A percentile compares a stretch with the other conserved stretches of the same genome.
These are phyloP conservation scores for Dermochelys coriacea DNA, from an alignment of 2,797 vertebrate genomes.

Conservation along the genomic window DNA sequence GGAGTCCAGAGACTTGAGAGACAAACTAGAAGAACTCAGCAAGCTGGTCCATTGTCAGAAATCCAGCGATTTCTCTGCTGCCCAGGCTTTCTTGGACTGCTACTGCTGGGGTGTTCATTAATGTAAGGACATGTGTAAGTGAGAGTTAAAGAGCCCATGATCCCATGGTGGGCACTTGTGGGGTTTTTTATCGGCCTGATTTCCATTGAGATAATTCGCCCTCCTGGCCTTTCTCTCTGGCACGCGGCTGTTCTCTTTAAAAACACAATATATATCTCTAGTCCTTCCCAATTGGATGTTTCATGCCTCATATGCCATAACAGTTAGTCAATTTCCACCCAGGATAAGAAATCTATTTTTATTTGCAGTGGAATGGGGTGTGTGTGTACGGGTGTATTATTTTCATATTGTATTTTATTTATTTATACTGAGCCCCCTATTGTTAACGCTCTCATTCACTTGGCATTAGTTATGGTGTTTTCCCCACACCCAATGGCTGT, in stretches of 20 bases:
- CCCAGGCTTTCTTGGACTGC: background rate
- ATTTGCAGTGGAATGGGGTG: constrained; percentile 54
- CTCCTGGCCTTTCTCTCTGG: background rate
- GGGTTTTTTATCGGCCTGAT: background rate
- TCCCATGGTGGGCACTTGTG: background rate
- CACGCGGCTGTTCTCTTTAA: background rate
- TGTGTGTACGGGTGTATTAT: background rate
- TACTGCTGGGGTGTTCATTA: background rate
- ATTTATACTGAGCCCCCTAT: background rate
- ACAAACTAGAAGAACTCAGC: background rate
- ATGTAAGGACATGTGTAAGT: background rate
- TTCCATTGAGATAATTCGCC: background rate
- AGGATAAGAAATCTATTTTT: constrained; percentile 78
- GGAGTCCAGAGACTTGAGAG: background rate
- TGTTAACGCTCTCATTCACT: background rate
- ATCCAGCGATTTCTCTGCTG: background rate
- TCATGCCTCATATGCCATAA: constrained; percentile 64
- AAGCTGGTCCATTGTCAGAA: background rate
- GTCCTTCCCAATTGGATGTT: background rate
- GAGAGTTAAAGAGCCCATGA: background rate
- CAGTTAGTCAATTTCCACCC: constrained; percentile 77
- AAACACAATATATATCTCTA: background rate
- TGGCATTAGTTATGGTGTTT: background rate
- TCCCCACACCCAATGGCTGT: background rate
- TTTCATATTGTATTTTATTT: background rate